A percentile compares a stretch with the other conserved stretches of the same genome.
Conservation (phyloP, 2,113 vertebrate genomes). For the Neodon shergylaensis region DNA sequence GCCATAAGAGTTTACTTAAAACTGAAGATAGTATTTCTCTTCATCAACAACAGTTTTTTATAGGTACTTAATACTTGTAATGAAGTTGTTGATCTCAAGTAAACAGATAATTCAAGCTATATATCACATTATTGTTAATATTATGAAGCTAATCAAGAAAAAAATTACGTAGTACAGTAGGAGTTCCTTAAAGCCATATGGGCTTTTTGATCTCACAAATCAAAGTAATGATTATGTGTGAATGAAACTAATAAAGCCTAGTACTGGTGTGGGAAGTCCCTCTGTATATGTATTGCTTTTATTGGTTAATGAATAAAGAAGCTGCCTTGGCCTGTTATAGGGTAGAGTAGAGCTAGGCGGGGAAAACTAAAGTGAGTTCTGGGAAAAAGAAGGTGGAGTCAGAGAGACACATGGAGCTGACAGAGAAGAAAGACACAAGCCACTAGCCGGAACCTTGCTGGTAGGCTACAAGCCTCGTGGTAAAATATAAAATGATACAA, state of each 20-base stretch:
- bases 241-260: slow-evolving; percentile 2
- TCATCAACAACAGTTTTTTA: slow-evolving; percentile 4
- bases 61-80: slow-evolving; percentile 18
- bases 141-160: neutral
- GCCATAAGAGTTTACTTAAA: slow-evolving; percentile 50
- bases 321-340: too few relatives aligned
- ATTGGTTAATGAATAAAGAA: too few relatives aligned
- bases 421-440: too few relatives aligned
- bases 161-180: neutral
- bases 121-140: slow-evolving; percentile 32
- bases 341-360: too few relatives aligned
- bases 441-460: too few relatives aligned
- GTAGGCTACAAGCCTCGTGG: too few relatives aligned
- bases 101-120: slow-evolving; percentile 46
- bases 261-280: too few relatives aligned
- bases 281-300: too few relatives aligned
- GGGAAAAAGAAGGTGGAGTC: too few relatives aligned
- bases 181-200: slow-evolving; percentile 22
- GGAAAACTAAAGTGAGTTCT: too few relatives aligned
- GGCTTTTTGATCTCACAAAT: slow-evolving; percentile 12
- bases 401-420: too few relatives aligned
- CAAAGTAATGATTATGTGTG: slow-evolving; percentile 28
- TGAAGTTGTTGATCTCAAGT: neutral
- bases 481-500: too few relatives aligned
- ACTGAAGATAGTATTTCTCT: neutral